Evolutionary conservation across 2,113 vertebrate species (phyloP).

Genomic region (Polyodon spathula): DNA sequence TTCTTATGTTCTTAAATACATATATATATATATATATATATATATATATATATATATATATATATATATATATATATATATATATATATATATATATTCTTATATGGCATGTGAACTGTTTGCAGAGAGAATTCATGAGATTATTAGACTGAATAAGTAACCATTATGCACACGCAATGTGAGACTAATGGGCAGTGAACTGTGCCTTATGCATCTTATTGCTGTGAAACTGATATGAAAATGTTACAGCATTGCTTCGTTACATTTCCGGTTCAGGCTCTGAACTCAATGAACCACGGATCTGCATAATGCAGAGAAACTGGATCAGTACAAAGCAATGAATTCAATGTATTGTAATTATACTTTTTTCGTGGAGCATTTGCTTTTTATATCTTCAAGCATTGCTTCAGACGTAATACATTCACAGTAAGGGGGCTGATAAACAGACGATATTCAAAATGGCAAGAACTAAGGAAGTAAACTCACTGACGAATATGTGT

Average conservation of each 20-base stretch:
- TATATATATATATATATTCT: no score
- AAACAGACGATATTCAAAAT: no score
- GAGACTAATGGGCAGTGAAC: slow-evolving; percentile 2
- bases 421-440: no score
- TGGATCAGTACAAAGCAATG: background rate
- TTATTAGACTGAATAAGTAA: slow-evolving; percentile 10
- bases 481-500: no score
- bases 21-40: no score
- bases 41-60: no score
- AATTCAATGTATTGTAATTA: background rate
- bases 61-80: no score
- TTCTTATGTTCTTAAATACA: no score
- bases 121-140: slow-evolving; percentile 12
- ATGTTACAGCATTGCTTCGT: background rate
- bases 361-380: background rate
- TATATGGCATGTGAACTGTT: slow-evolving; percentile 11
- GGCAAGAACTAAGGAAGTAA: no score
- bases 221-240: slow-evolving; percentile 1
- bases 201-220: background rate
- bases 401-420: background rate
- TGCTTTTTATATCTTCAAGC: background rate
- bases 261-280: no score
- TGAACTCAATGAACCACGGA: background rate
- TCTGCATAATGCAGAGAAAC: slow-evolving; percentile 8
- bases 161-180: background rate